These are phyloP conservation scores for Drosophila leonis DNA, from an alignment of 2,888 invertebrate genomes.

Conservation along the genomic window DNA sequence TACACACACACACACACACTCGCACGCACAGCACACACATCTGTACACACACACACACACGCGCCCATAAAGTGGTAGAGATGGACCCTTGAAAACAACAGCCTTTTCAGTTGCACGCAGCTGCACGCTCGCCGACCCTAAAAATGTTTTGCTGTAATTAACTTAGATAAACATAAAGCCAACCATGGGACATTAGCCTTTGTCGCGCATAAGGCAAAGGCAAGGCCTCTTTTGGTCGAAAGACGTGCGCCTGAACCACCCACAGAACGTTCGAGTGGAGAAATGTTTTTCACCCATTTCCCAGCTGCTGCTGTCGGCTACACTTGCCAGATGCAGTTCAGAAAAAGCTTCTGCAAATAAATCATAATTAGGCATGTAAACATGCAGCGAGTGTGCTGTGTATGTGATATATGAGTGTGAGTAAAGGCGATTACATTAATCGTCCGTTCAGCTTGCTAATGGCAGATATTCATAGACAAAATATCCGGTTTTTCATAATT, in stretches of 20 bases:
- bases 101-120: slow-evolving; percentile 47
- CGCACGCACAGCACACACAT: slow-evolving; percentile 4
- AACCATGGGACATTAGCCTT: slow-evolving; percentile 61
- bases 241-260: slow-evolving; percentile 36
- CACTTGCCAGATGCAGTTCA: slow-evolving; percentile 53
- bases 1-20: slow-evolving; percentile 18
- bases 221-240: slow-evolving; percentile 24
- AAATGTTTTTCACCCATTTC: slow-evolving; percentile 7
- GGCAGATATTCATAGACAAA: neutral
- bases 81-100: slow-evolving; percentile 47
- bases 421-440: slow-evolving; percentile 60
- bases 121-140: slow-evolving; percentile 63
- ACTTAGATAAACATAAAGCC: slow-evolving; percentile 77
- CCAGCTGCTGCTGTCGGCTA: slow-evolving; percentile 26
- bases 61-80: slow-evolving; percentile 36
- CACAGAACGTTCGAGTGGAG: slow-evolving; percentile 17
- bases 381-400: slow-evolving; percentile 12
- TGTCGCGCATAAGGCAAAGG: slow-evolving; percentile 24
- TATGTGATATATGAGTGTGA: slow-evolving; percentile 13
- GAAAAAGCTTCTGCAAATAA: slow-evolving; percentile 69
- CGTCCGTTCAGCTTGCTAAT: slow-evolving; percentile 38
- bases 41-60: slow-evolving; percentile 13
- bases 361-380: slow-evolving; percentile 78
- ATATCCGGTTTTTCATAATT: neutral
- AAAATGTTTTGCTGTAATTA: slow-evolving; percentile 81